Percentiles rank a stretch among this genome's conserved stretches.
Evolutionary conservation across 2,888 invertebrate genomes (phyloP).

Genomic region (Galeruca laticollis): DNA sequence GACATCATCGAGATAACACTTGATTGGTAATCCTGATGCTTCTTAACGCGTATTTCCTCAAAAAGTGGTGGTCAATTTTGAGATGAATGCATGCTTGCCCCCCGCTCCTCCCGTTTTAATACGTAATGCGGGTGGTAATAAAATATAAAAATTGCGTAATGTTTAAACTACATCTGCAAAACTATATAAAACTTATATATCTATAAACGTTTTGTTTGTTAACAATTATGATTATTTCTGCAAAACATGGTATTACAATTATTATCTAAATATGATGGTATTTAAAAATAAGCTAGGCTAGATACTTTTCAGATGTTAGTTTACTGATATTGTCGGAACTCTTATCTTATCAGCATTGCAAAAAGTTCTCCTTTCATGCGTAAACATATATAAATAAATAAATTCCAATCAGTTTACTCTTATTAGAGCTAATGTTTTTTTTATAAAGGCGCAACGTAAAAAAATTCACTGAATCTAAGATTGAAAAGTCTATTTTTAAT

Average conservation of each 20-base stretch:
- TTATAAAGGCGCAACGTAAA: not conserved
- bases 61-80: too few relatives aligned
- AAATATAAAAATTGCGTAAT: too few relatives aligned
- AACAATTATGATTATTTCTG: not conserved
- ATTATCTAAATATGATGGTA: conserved; percentile 4
- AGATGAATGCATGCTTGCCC: too few relatives aligned
- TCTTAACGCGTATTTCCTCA: too few relatives aligned
- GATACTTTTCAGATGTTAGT: conserved; percentile 8
- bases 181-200: too few relatives aligned
- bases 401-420: not conserved
- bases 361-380: conserved; percentile 4
- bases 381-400: conserved; percentile 1
- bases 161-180: too few relatives aligned
- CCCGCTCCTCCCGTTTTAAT: too few relatives aligned
- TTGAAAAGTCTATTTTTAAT: too few relatives aligned
- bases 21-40: too few relatives aligned
- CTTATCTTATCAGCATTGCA: conserved; percentile 10
- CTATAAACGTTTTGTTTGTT: not conserved
- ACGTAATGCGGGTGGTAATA: too few relatives aligned
- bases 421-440: not conserved
- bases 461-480: too few relatives aligned
- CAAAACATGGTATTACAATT: not conserved
- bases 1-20: too few relatives aligned
- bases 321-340: conserved; percentile 1
- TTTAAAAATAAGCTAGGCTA: conserved; percentile 8